Conservation (phyloP, 2,113 vertebrate genomes). For the Macrotis lagotis region DNA sequence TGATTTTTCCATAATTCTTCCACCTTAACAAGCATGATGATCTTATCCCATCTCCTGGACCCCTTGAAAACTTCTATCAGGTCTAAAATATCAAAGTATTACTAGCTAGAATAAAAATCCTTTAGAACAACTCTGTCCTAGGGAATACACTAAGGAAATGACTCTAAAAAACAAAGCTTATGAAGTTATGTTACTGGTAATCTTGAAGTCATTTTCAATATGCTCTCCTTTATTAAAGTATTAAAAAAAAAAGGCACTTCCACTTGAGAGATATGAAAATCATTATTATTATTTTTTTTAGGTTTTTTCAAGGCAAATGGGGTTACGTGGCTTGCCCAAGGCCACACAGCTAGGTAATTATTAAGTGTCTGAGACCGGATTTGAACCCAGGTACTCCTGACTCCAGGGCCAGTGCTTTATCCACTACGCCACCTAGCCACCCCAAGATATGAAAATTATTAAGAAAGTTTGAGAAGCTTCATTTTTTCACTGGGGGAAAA, state of each 20-base stretch:
- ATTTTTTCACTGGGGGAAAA: neutral
- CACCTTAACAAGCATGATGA: neutral
- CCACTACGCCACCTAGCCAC: no score
- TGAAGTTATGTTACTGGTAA: neutral
- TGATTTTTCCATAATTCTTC: neutral
- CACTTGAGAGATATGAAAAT: neutral
- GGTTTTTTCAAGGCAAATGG: no score
- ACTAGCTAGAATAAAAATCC: neutral
- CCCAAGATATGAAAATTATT: neutral
- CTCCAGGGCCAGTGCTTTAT: no score
- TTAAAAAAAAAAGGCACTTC: neutral
- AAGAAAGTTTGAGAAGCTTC: constrained; percentile 6
- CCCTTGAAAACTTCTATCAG: neutral
- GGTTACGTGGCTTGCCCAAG: no score
- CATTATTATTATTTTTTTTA: no score
- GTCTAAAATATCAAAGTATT: neutral
- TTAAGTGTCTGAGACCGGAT: no score
- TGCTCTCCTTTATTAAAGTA: neutral
- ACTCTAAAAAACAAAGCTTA: neutral
- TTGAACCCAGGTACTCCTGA: no score
- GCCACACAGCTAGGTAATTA: no score
- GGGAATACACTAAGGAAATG: neutral
- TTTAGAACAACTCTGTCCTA: neutral
- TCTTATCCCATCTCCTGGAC: neutral
- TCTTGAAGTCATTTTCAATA: neutral